Conservation (phyloP, 2,797 vertebrate species). For the Oryzias dopingdopingensis region DNA sequence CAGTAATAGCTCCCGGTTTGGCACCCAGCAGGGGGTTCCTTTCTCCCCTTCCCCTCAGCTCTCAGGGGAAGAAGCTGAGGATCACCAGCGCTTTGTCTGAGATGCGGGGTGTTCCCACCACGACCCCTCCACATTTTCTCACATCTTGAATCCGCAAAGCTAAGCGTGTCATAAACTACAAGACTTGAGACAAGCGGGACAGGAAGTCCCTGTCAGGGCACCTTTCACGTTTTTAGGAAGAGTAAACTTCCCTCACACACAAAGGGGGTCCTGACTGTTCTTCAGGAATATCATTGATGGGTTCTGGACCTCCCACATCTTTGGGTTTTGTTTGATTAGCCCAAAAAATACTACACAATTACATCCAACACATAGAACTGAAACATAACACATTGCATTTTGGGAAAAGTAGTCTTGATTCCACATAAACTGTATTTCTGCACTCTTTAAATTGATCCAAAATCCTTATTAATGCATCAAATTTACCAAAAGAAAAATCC, state of each 20-base stretch:
- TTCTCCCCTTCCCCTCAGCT: slow-evolving; percentile 28
- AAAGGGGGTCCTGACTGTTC: slow-evolving; percentile 1
- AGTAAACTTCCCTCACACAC: slow-evolving; percentile 47
- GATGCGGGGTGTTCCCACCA: slow-evolving; percentile 52
- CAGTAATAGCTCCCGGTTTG: slow-evolving; percentile 41
- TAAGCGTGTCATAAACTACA: slow-evolving; percentile 12
- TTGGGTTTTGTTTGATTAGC: background rate
- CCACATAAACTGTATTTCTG: no score
- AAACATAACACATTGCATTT: no score
- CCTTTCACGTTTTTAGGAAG: slow-evolving; percentile 62
- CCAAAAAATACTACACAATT: no score
- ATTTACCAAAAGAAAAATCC: no score
- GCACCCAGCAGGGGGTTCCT: slow-evolving; percentile 55
- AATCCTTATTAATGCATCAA: no score
- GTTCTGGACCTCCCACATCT: slow-evolving; percentile 15
- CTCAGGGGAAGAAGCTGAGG: slow-evolving; percentile 25
- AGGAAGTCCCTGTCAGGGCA: slow-evolving; percentile 33
- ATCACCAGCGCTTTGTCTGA: slow-evolving; percentile 49
- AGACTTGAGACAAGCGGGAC: slow-evolving; percentile 33
- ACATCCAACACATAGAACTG: no score
- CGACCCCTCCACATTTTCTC: slow-evolving; percentile 25
- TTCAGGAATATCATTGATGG: background rate
- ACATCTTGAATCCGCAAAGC: slow-evolving; percentile 22
- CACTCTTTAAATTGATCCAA: no score
- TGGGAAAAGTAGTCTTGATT: no score